Conservation (phyloP, 2,797 vertebrate species). For the Trachops cirrhosus region DNA sequence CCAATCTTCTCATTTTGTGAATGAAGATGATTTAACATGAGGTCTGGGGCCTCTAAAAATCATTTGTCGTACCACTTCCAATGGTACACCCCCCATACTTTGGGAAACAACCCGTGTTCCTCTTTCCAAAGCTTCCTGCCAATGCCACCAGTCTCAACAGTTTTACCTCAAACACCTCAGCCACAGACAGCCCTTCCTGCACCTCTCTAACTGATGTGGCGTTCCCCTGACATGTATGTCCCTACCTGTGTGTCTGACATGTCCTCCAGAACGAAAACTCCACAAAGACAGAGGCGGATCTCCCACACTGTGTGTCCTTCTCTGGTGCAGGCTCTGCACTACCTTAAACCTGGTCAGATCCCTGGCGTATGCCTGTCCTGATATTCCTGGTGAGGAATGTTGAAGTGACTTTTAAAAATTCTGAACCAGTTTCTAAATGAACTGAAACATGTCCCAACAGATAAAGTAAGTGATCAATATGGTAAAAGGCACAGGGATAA, state of each 20-base stretch:
- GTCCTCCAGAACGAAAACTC: background rate
- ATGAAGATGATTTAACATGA: background rate
- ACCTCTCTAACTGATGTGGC: accelerated
- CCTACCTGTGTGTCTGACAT: accelerated
- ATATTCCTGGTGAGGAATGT: background rate
- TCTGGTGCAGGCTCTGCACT: background rate
- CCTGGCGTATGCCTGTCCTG: background rate
- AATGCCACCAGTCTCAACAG: background rate
- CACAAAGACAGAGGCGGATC: background rate
- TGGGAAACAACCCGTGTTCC: background rate
- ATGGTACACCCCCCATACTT: accelerated
- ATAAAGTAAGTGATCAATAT: background rate
- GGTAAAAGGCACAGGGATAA: background rate
- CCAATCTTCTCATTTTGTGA: background rate
- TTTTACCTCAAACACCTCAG: background rate
- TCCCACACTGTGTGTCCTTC: background rate
- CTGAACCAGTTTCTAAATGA: background rate
- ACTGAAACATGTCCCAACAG: background rate
- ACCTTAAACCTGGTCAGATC: background rate
- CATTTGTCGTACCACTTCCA: too few species aligned
- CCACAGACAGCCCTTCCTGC: background rate
- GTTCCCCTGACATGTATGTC: too few species aligned
- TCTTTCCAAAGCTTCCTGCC: background rate
- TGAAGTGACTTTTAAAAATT: background rate
- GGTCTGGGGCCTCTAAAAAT: background rate